Evolutionary conservation across 2,888 invertebrate genomes (phyloP).

Genomic region (Trypoxylon attenuatum): DNA sequence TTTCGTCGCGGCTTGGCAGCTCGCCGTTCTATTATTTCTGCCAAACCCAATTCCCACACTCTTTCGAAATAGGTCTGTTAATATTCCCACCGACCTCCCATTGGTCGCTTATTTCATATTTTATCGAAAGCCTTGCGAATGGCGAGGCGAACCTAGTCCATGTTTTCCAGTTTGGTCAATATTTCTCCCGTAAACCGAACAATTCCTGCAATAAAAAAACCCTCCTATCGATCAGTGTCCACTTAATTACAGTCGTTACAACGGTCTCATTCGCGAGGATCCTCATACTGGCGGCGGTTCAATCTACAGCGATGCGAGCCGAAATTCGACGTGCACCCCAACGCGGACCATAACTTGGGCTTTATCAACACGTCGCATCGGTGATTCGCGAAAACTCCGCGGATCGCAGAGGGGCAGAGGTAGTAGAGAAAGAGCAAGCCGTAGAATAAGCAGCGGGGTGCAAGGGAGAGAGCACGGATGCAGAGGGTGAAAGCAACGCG

Average conservation of each 20-base stretch:
- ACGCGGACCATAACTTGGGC: conserved; percentile 3
- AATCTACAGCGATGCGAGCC: background rate
- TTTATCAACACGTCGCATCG: conserved; percentile 11
- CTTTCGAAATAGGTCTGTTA: no score
- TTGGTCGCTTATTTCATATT: background rate
- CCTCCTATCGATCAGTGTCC: conserved; percentile 6
- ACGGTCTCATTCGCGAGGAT: conserved; percentile 6
- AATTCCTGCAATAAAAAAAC: background rate
- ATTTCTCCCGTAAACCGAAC: background rate
- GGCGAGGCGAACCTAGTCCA: no score
- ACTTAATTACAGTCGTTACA: background rate
- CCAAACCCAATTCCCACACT: no score
- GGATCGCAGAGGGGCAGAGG: background rate
- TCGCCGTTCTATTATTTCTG: background rate
- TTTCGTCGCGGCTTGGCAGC: conserved; percentile 26
- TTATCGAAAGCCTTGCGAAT: background rate
- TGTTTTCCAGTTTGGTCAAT: background rate
- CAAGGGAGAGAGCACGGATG: conserved; percentile 13
- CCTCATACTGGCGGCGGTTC: background rate
- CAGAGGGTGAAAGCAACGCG: conserved; percentile 6
- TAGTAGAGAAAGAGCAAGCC: background rate
- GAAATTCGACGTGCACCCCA: conserved; percentile 1
- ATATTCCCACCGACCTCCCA: background rate
- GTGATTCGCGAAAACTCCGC: background rate
- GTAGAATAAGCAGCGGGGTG: background rate